Evolutionary conservation across 2,797 vertebrate genomes (phyloP).

Genomic region (Chiloscyllium punctatum): DNA sequence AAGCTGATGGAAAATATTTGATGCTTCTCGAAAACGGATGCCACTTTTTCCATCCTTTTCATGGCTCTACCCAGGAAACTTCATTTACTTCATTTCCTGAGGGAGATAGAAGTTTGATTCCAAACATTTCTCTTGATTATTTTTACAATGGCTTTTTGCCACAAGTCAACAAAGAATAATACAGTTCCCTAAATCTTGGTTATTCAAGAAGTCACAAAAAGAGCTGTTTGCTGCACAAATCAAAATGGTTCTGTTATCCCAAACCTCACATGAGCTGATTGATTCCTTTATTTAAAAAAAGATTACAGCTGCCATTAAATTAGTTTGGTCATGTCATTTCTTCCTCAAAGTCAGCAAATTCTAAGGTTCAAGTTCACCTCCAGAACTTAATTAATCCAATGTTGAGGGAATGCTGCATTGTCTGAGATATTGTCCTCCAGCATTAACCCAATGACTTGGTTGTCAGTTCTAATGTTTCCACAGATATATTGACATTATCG

Average conservation of each 20-base stretch:
- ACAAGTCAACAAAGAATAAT: background rate
- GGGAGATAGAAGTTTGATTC: background rate
- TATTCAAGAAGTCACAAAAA: background rate
- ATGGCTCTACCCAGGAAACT: background rate
- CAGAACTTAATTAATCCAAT: background rate
- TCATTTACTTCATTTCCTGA: background rate
- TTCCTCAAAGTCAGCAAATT: background rate
- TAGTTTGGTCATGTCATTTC: background rate
- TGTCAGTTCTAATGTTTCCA: background rate
- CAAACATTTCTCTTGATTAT: conserved; percentile 3
- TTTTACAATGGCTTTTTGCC: background rate
- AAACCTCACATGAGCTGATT: background rate
- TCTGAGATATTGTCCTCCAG: background rate
- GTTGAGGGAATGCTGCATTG: background rate
- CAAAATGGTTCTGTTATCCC: background rate
- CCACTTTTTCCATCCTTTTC: background rate
- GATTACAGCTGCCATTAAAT: background rate
- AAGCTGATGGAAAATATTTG: background rate
- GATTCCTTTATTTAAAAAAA: background rate
- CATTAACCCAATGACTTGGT: background rate
- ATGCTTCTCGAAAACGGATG: background rate
- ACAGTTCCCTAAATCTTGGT: background rate
- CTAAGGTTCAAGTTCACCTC: background rate
- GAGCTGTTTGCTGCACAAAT: background rate
- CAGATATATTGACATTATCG: background rate